Conservation (phyloP, 2,797 vertebrate genomes). For the Paratrypauchen microcephalus region DNA sequence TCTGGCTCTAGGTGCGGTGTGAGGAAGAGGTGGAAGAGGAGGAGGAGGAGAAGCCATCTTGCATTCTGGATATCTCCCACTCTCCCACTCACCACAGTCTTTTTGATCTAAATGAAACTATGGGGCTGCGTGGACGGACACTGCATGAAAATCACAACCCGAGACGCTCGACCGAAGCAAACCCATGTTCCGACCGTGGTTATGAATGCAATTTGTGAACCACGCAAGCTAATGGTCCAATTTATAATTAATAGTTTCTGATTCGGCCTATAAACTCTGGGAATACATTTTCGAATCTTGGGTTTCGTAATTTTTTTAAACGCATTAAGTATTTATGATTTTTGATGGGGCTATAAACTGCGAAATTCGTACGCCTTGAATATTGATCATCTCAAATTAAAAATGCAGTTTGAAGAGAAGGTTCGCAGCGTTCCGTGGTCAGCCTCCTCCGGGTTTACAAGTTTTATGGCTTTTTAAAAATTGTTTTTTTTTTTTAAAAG, state of each 20-base stretch:
- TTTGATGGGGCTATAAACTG: slow-evolving; percentile 89
- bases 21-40: slow-evolving; percentile 33
- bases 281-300: slow-evolving; percentile 81
- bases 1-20: slow-evolving; percentile 53
- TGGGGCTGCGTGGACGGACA: slow-evolving; percentile 57
- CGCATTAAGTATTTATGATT: slow-evolving; percentile 94
- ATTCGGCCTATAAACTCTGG: slow-evolving; percentile 87
- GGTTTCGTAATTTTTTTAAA: slow-evolving; percentile 57
- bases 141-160: slow-evolving; percentile 67
- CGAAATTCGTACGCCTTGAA: slow-evolving; percentile 82
- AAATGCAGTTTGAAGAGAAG: slow-evolving; percentile 84
- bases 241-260: slow-evolving; percentile 93
- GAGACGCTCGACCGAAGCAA: slow-evolving; percentile 52
- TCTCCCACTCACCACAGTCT: slow-evolving; percentile 70
- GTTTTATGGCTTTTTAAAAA: slow-evolving; percentile 44
- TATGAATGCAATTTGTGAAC: slow-evolving; percentile 70
- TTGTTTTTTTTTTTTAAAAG: slow-evolving; percentile 31
- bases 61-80: slow-evolving; percentile 71
- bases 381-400: slow-evolving; percentile 97
- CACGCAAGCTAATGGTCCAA: slow-evolving; percentile 69
- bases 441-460: slow-evolving; percentile 47
- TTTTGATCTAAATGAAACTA: slow-evolving; percentile 77
- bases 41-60: slow-evolving; percentile 47
- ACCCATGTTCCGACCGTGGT: slow-evolving; percentile 56
- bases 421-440: slow-evolving; percentile 61